phyloP scores from a whole-genome alignment of 2,113 vertebrate genomes.

The Heterocephalus glaber region DNA sequence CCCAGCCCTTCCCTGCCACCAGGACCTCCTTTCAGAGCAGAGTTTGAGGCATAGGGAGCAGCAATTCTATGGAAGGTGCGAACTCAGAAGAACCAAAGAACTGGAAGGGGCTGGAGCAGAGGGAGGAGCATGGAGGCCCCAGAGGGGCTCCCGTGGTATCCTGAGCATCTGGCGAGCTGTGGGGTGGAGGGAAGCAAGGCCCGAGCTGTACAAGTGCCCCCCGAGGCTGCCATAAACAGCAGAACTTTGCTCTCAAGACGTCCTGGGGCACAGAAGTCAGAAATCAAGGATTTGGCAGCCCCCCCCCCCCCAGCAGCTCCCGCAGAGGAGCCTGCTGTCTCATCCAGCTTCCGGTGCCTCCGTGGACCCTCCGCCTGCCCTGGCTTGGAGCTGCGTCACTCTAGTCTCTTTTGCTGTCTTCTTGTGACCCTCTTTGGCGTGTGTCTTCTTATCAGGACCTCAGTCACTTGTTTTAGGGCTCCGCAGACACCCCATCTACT shows the following conservation, averaged over 20 bases:
- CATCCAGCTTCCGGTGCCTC: neutral
- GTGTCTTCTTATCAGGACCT: neutral
- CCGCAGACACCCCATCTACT: neutral
- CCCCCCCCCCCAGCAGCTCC: accelerated
- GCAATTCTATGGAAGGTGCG: neutral
- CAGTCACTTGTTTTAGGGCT: neutral
- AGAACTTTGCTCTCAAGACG: accelerated
- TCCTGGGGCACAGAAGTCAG: neutral
- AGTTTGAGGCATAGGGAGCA: neutral
- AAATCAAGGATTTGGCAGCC: neutral
- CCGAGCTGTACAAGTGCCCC: accelerated
- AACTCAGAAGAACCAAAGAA: accelerated
- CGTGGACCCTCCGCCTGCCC: accelerated
- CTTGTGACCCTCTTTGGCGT: accelerated
- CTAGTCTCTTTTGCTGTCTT: accelerated
- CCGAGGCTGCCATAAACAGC: too few relatives aligned
- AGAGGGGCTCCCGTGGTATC: accelerated
- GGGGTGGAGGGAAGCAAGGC: accelerated
- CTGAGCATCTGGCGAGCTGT: accelerated
- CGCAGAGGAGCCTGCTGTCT: too few relatives aligned
- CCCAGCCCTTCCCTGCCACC: too few relatives aligned
- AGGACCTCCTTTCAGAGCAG: neutral
- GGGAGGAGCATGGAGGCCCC: too few relatives aligned
- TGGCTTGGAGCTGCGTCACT: accelerated
- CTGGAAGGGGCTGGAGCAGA: neutral